phyloP scores from a whole-genome alignment of 2,113 vertebrate species.

The Laticauda laticaudata region DNA sequence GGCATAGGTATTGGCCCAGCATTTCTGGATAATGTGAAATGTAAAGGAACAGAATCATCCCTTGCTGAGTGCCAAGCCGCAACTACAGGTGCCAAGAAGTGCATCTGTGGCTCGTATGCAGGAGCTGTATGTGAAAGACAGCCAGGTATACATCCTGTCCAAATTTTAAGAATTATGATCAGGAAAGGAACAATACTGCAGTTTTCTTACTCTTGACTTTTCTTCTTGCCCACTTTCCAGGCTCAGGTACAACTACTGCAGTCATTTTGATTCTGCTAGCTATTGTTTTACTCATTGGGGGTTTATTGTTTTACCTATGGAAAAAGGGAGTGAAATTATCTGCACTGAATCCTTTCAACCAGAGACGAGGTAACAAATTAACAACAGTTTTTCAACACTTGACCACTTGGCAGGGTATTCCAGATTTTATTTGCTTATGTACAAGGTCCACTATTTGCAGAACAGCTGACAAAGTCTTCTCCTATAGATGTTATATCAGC shows the following conservation, averaged over 20 bases:
- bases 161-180: neutral
- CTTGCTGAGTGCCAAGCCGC: neutral
- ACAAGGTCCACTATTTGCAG: neutral
- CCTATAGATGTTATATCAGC: neutral
- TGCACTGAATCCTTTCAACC: neutral
- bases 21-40: slow-evolving; percentile 1
- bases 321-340: neutral
- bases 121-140: slow-evolving; percentile 4
- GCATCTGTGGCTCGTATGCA: slow-evolving; percentile 15
- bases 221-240: neutral
- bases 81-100: neutral
- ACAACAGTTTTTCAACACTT: neutral
- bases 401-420: neutral
- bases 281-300: neutral
- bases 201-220: neutral
- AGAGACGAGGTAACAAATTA: slow-evolving; percentile 1
- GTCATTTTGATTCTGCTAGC: slow-evolving; percentile 1
- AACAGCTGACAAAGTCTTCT: neutral
- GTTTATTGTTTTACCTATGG: neutral
- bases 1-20: neutral
- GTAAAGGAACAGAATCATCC: neutral
- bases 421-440: neutral
- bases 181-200: neutral
- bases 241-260: neutral
- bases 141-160: neutral